phyloP scores from a whole-genome alignment of 2,797 vertebrate genomes.

The Sitta carolinensis region DNA sequence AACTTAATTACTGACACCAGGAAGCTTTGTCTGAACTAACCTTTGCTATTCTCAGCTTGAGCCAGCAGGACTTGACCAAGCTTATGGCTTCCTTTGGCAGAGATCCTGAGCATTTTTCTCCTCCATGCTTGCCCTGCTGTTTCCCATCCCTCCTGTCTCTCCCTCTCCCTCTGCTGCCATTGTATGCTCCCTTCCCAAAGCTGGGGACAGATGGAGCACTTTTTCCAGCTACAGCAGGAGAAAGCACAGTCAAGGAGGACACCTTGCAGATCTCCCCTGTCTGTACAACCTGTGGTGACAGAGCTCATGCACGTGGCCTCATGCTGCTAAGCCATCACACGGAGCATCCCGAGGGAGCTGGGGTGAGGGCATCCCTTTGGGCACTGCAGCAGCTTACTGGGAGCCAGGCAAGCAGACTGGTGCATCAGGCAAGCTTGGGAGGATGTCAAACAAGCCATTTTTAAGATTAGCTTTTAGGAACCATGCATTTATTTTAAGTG shows the following conservation, averaged over 20 bases:
- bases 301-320: not conserved
- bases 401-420: not conserved
- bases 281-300: not conserved
- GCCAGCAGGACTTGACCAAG: not conserved
- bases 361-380: not conserved
- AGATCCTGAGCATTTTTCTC: not conserved
- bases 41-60: not conserved
- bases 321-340: not conserved
- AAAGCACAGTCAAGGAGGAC: not conserved
- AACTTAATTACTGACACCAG: not conserved
- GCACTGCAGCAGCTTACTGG: not conserved
- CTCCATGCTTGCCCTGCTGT: not conserved
- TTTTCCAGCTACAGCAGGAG: not conserved
- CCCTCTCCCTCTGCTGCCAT: not conserved
- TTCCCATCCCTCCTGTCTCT: not conserved
- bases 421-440: not conserved
- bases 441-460: not conserved
- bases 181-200: rapidly evolving
- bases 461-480: not conserved
- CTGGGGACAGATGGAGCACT: not conserved
- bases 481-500: not conserved
- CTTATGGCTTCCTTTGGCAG: not conserved
- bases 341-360: not conserved
- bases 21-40: not conserved
- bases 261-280: not conserved